Base-by-base conservation (phyloP, 92 coral and sea anemone species). In the Paragorgia papillata region DNA sequence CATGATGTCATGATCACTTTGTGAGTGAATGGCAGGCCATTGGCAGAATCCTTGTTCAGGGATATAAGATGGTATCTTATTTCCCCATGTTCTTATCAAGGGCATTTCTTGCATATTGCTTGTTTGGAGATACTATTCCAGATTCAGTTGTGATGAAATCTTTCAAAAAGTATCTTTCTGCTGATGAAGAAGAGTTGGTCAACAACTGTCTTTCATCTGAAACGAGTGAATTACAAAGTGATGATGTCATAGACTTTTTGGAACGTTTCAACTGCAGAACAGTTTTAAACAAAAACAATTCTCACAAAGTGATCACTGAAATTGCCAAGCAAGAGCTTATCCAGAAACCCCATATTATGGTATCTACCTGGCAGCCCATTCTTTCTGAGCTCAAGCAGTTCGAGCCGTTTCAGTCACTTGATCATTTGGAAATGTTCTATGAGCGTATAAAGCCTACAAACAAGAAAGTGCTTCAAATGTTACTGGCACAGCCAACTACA, bases 381-480 rank as follows among this genome's bases (percentile, higher is more conserved):
- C 25, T 79, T 55, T 55, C 61, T 19, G 34, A 24, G 64, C 75
- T 84, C 75, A 87, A 80, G 48, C 53, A 54, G 48, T 74, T 64
- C 68, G 82, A 80, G 66, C 77, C 69, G 57, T 82, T 86, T 62
- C 61, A 82, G 58, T 56, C 57, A 27, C 49, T 61, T 29, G 31
- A 63, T 21, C 76, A 56, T 62, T 62, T 85, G 51, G 59, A 65
- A 41, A 73, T 55, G 35, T 44, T 46, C 25, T 74, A 85, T 67
- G 84, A 84, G 50, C 56, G 67, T 46, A 21, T 76, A 1, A 80
- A 73, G 6, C 82, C 88, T 26, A 88, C 88, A 57, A 78, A 39
- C 66, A 88, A 85, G 85, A 85, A 84, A 57, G 87, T 89, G 21
- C 85, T 85, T 8, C 80, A 89, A 29, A 59, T 29, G 18, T 76